These are phyloP conservation scores for Salvator merianae DNA, from an alignment of 2,113 vertebrate species.

Conservation along the genomic window DNA sequence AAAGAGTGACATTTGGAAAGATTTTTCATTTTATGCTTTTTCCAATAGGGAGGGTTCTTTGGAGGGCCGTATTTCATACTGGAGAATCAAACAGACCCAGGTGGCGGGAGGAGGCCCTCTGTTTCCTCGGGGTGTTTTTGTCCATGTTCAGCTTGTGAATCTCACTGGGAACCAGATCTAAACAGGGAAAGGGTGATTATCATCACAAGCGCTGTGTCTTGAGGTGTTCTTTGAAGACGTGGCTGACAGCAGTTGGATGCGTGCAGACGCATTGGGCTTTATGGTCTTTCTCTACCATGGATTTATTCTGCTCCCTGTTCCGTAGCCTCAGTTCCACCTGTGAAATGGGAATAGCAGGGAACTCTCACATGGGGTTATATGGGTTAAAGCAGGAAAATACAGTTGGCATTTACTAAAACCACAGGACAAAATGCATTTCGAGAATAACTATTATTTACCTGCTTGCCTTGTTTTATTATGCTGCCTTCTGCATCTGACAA, in stretches of 20 bases:
- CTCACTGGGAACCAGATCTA: background rate
- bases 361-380: background rate
- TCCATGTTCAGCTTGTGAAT: background rate
- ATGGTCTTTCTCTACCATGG: background rate
- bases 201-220: background rate
- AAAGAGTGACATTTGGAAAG: constrained; percentile 63
- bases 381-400: too few relatives aligned
- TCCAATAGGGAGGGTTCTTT: constrained; percentile 57
- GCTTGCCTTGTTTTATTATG: too few relatives aligned
- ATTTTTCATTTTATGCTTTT: constrained; percentile 64
- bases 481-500: too few relatives aligned
- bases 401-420: too few relatives aligned
- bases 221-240: background rate
- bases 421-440: too few relatives aligned
- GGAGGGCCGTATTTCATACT: constrained; percentile 63
- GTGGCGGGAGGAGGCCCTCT: background rate
- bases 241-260: background rate
- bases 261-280: too few relatives aligned
- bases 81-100: background rate
- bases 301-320: too few relatives aligned
- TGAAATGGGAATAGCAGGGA: background rate
- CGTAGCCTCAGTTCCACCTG: background rate
- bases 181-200: background rate
- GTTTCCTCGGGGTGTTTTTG: too few relatives aligned
- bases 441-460: too few relatives aligned